These are phyloP conservation scores for Eumaeus atala DNA, from an alignment of 1,140 invertebrate genomes.

Conservation along the genomic window DNA sequence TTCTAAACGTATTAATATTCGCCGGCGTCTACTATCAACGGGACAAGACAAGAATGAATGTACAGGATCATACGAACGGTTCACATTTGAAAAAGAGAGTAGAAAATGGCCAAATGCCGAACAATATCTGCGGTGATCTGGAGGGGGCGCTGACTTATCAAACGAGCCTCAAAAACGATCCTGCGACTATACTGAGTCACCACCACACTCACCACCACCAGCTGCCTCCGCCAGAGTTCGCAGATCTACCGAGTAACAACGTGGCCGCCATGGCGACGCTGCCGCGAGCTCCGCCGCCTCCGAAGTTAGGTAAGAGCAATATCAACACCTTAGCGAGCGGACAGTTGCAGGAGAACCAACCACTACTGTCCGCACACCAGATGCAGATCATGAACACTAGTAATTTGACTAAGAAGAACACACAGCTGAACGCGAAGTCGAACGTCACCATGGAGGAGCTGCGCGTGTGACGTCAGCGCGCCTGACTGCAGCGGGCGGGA, in stretches of 20 bases:
- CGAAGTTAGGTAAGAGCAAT: slow-evolving; percentile 79
- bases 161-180: slow-evolving; percentile 78
- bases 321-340: slow-evolving; percentile 76
- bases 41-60: slow-evolving; percentile 85
- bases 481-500: slow-evolving; percentile 72
- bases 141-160: slow-evolving; percentile 80
- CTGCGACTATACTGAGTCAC: slow-evolving; percentile 79
- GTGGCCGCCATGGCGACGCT: slow-evolving; percentile 74
- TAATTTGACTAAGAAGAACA: slow-evolving; percentile 81
- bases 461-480: slow-evolving; percentile 83
- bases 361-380: slow-evolving; percentile 77
- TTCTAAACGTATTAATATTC: slow-evolving; percentile 94
- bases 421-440: slow-evolving; percentile 76
- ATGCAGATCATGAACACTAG: slow-evolving; percentile 81
- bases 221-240: slow-evolving; percentile 84
- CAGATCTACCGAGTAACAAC: slow-evolving; percentile 82
- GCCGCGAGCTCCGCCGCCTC: slow-evolving; percentile 82
- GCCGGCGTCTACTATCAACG: slow-evolving; percentile 95
- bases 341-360: slow-evolving; percentile 78
- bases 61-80: slow-evolving; percentile 71
- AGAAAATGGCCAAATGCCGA: slow-evolving; percentile 89
- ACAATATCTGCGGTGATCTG: slow-evolving; percentile 86
- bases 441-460: slow-evolving; percentile 84
- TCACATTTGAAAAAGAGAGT: slow-evolving; percentile 81
- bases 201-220: slow-evolving; percentile 84